phyloP scores from a whole-genome alignment of 2,113 vertebrate genomes.

The Bothrops jararaca region DNA sequence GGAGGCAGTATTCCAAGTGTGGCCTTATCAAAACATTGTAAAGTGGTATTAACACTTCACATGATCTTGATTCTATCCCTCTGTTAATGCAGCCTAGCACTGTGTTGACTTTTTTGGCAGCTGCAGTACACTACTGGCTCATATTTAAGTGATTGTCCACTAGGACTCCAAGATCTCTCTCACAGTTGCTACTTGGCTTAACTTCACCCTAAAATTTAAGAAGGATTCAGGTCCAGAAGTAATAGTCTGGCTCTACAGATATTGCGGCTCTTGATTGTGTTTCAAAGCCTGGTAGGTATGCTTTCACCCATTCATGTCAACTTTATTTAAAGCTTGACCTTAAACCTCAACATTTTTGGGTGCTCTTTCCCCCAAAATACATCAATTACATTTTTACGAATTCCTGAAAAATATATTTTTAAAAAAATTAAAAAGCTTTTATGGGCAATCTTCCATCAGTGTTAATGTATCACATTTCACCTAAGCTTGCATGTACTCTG shows the following conservation, averaged over 20 bases:
- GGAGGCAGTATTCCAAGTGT: too few relatives aligned
- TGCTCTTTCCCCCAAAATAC: slow-evolving; percentile 64
- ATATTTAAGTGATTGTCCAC: too few relatives aligned
- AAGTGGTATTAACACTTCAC: too few relatives aligned
- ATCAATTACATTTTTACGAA: slow-evolving; percentile 45
- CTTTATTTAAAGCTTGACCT: slow-evolving; percentile 63
- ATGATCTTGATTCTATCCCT: too few relatives aligned
- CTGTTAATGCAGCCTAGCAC: too few relatives aligned
- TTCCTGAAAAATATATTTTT: slow-evolving; percentile 54
- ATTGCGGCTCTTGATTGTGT: slow-evolving; percentile 20
- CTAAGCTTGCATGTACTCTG: slow-evolving; percentile 63
- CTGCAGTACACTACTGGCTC: too few relatives aligned
- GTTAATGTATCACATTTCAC: slow-evolving; percentile 54
- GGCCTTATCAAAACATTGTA: too few relatives aligned
- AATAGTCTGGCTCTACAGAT: slow-evolving; percentile 16
- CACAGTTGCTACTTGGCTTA: background rate
- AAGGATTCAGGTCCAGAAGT: background rate
- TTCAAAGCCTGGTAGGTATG: slow-evolving; percentile 48
- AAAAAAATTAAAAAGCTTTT: slow-evolving; percentile 41
- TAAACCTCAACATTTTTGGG: slow-evolving; percentile 54
- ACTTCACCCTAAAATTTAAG: slow-evolving; percentile 11
- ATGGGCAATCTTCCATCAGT: slow-evolving; percentile 34
- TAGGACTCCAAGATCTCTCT: too few relatives aligned
- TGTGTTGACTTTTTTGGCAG: too few relatives aligned
- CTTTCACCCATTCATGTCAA: slow-evolving; percentile 49